Percentiles rank a stretch among this genome's conserved stretches.
These are phyloP conservation scores for Dasypolia templi DNA, from an alignment of 2,888 invertebrate genomes.

Conservation along the genomic window DNA sequence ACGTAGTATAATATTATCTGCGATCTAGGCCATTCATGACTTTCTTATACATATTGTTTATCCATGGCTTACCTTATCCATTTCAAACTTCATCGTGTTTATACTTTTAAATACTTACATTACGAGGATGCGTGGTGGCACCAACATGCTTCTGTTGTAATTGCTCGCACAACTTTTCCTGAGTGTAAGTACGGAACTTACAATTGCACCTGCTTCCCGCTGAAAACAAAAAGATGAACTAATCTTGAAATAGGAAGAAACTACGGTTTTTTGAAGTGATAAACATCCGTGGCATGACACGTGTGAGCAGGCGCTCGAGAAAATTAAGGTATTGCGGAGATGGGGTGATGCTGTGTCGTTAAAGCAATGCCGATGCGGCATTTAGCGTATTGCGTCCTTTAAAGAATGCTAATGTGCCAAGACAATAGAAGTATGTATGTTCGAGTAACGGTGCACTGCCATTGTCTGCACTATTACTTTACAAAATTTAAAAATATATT, in stretches of 20 bases:
- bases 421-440: background rate
- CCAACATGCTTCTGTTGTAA: slow-evolving; percentile 72
- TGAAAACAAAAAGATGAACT: slow-evolving; percentile 47
- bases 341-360: background rate
- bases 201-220: slow-evolving; percentile 67
- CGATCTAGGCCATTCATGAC: too few species aligned
- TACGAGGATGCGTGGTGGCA: slow-evolving; percentile 72
- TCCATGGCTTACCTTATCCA: background rate
- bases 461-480: background rate
- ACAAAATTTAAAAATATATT: background rate
- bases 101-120: slow-evolving; percentile 74
- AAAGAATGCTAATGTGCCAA: background rate
- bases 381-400: background rate
- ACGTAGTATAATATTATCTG: too few species aligned
- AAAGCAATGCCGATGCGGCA: background rate
- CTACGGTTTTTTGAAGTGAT: background rate
- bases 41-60: background rate
- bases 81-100: background rate
- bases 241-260: background rate
- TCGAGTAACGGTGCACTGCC: background rate
- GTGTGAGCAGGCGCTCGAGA: background rate
- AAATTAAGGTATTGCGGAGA: too few species aligned
- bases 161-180: slow-evolving; percentile 82
- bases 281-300: background rate
- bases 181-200: slow-evolving; percentile 80